Conservation (phyloP, 2,888 invertebrate species). For the Ctenicera cuprea region DNA sequence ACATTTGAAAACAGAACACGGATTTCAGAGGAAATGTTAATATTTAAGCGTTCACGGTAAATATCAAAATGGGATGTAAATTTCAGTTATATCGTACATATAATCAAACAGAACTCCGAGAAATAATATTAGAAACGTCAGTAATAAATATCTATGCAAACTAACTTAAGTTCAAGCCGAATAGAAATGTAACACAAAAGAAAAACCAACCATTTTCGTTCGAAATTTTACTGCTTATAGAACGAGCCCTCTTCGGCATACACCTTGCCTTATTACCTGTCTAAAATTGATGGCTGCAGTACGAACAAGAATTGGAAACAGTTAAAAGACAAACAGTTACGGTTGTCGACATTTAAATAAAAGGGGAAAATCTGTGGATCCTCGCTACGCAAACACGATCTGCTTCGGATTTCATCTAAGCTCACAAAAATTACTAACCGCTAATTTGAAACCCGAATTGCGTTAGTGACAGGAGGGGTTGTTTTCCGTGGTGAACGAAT, state of each 20-base stretch:
- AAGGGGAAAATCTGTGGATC: constrained; percentile 3
- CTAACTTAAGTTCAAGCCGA: neutral
- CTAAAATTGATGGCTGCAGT: constrained; percentile 2
- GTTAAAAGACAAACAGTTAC: constrained; percentile 21
- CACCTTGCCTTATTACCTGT: neutral
- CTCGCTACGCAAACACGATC: constrained; percentile 5
- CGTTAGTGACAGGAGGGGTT: neutral
- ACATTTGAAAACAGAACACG: neutral
- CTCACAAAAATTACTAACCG: neutral
- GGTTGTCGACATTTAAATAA: constrained; percentile 19
- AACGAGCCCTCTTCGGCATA: neutral
- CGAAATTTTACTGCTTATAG: neutral
- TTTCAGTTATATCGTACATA: too few relatives aligned
- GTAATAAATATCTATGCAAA: too few relatives aligned
- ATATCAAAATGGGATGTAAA: neutral
- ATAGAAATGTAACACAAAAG: neutral
- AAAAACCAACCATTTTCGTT: neutral
- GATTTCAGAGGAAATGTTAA: neutral
- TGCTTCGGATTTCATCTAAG: neutral
- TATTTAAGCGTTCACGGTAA: neutral
- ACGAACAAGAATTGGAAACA: neutral
- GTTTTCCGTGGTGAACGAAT: constrained; percentile 9
- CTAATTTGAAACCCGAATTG: constrained; percentile 12
- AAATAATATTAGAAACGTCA: too few relatives aligned
- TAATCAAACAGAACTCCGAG: too few relatives aligned